Evolutionary conservation across 2,113 vertebrate species (phyloP), one percentile per base, ranked within the genome.

Genomic region (Lanius collurio): DNA sequence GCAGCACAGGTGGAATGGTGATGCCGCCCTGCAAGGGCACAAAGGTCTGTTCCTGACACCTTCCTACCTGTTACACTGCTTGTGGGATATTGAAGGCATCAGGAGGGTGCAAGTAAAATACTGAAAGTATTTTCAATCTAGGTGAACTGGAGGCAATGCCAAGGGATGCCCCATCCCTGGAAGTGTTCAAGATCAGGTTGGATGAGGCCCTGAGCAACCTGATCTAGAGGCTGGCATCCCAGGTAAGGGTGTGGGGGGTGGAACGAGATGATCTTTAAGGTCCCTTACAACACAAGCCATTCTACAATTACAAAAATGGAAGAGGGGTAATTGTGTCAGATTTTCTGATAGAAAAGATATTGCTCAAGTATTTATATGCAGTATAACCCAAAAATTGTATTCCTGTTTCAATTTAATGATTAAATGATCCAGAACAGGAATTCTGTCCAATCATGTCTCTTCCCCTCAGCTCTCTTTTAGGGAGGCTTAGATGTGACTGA

Each of bases 1-100:
- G 23, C 52, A 49, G 31, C 49, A 31, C 53, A 65, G 28, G 50
- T 65, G 11, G n/a, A 9, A 79, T 23, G 0, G 0, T 75, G 53
- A 19, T 60, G 22, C 37, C 1, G 0, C 56, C n/a, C 13, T 76
- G 39, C 27, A 23, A 75, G 24, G 44, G 35, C 56, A 85, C 35
- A 49, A 55, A 49, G 42, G 6, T 52, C 15, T 9, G 2, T 8
- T 78, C 64, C 53, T 68, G 39, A 39, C 5, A 73, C 33, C 27
- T 60, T 89, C 30, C 77, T 70, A 6, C 33, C 41, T 50, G 35
- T n/a, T 89, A 35, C 1, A 2, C 37, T 50, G 28, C 7, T 67
- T 56, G 16, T 35, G 64, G 75, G 41, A 56, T 50, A 19, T 68
- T 47, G 60, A 75, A 85, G 39, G 44, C 33, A 56, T 11, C 0